Evolutionary conservation across 2,888 invertebrate genomes (phyloP).

Genomic region (Netelia fuscicornis): DNA sequence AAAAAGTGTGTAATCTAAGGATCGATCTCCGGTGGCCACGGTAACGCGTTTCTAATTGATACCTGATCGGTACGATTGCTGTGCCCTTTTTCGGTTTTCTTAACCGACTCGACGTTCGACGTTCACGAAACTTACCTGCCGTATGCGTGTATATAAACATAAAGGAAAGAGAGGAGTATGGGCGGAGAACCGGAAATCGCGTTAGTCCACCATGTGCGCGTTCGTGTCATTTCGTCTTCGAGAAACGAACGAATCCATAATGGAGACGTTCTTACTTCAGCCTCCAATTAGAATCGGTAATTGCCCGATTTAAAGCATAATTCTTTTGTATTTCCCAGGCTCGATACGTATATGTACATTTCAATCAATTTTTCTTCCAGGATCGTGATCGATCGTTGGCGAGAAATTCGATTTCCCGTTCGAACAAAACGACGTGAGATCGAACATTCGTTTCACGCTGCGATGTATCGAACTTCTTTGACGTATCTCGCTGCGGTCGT

Average conservation of each 20-base stretch:
- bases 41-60: conserved; percentile 80
- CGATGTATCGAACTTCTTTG: conserved; percentile 56
- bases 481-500: conserved; percentile 30
- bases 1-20: conserved; percentile 74
- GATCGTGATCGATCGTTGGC: conserved; percentile 69
- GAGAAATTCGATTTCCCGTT: conserved; percentile 67
- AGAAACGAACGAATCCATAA: conserved; percentile 33
- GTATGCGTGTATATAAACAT: not conserved
- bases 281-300: conserved; percentile 26
- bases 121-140: conserved; percentile 48
- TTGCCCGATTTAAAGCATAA: not conserved
- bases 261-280: conserved; percentile 37
- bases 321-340: not conserved
- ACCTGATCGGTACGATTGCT: conserved; percentile 70
- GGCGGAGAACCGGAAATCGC: conserved; percentile 60
- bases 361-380: not conserved
- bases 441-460: conserved; percentile 9
- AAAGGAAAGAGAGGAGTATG: not conserved
- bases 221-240: conserved; percentile 8
- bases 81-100: conserved; percentile 38
- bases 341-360: no score
- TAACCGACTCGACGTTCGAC: conserved; percentile 13
- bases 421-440: conserved; percentile 60
- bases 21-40: conserved; percentile 79
- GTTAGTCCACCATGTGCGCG: conserved; percentile 52